Evolutionary conservation across 1,140 invertebrate genomes (phyloP), one percentile per base, ranked within the genome.

Genomic region (Diorhabda carinulata): DNA sequence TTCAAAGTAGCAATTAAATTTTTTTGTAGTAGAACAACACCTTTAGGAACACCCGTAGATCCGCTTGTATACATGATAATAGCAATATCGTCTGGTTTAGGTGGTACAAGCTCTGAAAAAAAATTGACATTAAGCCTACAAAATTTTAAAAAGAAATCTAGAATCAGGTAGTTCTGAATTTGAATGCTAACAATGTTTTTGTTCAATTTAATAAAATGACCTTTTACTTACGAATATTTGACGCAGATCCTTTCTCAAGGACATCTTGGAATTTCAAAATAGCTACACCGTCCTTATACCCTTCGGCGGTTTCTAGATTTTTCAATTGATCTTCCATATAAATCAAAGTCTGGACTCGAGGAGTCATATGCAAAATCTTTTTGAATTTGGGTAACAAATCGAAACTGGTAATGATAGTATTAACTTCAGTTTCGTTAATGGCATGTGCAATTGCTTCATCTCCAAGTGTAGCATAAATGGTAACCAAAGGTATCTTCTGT

Each of bases 61-160:
- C 96, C 96, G 73, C 92, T 95, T 1, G 96, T 98, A 83, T 98
- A 98, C 95, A 98, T 98, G 57, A 98, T 93, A 74, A 98, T 95
- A 25, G 95, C 95, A 9, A 89, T 90, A 76, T 98, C 95, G 5
- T 89, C 83, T 2, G 86, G 79, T 25, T 84, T 84, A 8, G 93
- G 92, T 8, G 86, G 82, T 8, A 83, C 80, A 6, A 81, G 78
- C 56, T 84, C 86, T 88, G 45, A 52, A 52, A 52, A 52, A 6
- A 52, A 6, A 6, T 5, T 52, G 45, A 52, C 3, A 8, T 52
- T 3, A 8, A 8, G 47, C 47, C 3, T 4, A 52, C 47, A 52
- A 3, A 52, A 52, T 6, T 52, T 52, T 52, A 52, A 6, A 52
- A 4, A 52, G 25, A 25, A 25, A 25, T 25, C 25, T 25, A 1